Evolutionary conservation across 1,140 invertebrate genomes (phyloP).

Genomic region (Drosophila erecta): DNA sequence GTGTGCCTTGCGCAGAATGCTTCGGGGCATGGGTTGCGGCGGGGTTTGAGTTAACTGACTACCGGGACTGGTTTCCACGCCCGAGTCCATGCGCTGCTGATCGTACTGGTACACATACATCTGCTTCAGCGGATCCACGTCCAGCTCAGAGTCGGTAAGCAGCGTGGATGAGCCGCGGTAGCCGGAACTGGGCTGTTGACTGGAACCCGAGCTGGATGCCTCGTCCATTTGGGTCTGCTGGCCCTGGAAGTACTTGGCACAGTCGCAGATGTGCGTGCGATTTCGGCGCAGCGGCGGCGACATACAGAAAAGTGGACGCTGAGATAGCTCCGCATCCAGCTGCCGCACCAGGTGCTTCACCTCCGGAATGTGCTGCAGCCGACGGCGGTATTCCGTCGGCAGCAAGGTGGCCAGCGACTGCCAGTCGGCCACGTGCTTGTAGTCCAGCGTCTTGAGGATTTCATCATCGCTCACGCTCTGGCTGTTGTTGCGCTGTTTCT

Average conservation of each 20-base stretch:
- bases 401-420: slow-evolving; percentile 94
- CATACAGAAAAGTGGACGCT: slow-evolving; percentile 89
- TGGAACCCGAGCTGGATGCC: slow-evolving; percentile 89
- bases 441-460: slow-evolving; percentile 90
- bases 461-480: slow-evolving; percentile 91
- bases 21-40: slow-evolving; percentile 86
- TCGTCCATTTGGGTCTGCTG: slow-evolving; percentile 71
- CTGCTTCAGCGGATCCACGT: slow-evolving; percentile 83
- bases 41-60: slow-evolving; percentile 40
- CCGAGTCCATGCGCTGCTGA: slow-evolving; percentile 86
- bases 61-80: slow-evolving; percentile 66
- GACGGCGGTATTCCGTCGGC: slow-evolving; percentile 91
- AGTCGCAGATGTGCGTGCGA: slow-evolving; percentile 87
- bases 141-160: slow-evolving; percentile 90
- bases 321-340: slow-evolving; percentile 85
- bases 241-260: slow-evolving; percentile 85
- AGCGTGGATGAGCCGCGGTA: slow-evolving; percentile 94
- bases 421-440: slow-evolving; percentile 95
- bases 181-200: slow-evolving; percentile 92
- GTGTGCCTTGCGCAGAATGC: slow-evolving; percentile 76
- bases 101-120: slow-evolving; percentile 93
- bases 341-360: slow-evolving; percentile 78
- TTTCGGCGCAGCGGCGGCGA: slow-evolving; percentile 86
- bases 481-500: slow-evolving; percentile 87
- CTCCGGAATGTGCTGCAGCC: slow-evolving; percentile 91